These are phyloP conservation scores for Fulica atra DNA, from an alignment of 2,113 vertebrate species.

Conservation along the genomic window DNA sequence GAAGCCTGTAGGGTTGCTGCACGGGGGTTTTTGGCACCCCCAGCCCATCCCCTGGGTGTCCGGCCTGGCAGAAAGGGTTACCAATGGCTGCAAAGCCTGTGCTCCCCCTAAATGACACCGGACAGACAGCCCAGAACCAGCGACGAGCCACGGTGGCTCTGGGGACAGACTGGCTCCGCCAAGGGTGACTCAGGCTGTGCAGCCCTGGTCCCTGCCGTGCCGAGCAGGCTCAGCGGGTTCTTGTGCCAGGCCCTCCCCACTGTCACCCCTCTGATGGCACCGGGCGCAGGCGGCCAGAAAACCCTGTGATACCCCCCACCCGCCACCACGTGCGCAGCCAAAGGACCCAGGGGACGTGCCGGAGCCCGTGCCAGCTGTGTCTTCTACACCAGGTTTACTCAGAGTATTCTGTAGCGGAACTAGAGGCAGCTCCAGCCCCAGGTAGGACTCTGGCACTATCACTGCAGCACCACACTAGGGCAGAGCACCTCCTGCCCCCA, in stretches of 20 bases:
- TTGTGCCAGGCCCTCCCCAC: not conserved
- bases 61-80: not conserved
- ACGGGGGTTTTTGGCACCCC: not conserved
- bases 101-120: not conserved
- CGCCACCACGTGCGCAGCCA: rapidly evolving
- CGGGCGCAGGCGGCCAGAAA: not conserved
- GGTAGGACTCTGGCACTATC: not conserved
- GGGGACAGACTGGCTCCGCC: not conserved
- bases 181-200: not conserved
- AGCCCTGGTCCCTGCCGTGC: rapidly evolving
- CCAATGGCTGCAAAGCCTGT: not conserved
- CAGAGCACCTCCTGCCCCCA: not conserved
- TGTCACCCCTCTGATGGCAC: rapidly evolving
- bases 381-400: not conserved
- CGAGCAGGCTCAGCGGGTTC: not conserved
- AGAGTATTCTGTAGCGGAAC: not conserved
- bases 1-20: not conserved
- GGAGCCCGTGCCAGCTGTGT: rapidly evolving
- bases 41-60: not conserved
- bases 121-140: not conserved
- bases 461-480: rapidly evolving
- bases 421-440: not conserved
- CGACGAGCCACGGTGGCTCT: not conserved
- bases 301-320: rapidly evolving
- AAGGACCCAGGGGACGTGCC: not conserved